These are phyloP conservation scores for Lepeophtheirus salmonis DNA, from an alignment of 1,140 invertebrate genomes.

Conservation along the genomic window DNA sequence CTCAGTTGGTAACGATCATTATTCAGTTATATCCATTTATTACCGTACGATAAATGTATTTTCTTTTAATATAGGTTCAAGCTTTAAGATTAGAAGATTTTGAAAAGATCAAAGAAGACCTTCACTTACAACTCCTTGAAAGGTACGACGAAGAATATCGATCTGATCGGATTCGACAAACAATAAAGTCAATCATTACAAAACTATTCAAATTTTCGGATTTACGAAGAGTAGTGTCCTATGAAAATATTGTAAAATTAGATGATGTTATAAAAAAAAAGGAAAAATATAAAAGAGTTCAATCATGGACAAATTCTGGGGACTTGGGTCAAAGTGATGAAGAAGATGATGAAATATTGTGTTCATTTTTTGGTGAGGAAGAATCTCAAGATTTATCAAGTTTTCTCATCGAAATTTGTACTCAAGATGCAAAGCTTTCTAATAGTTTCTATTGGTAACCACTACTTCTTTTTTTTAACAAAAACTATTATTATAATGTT, in stretches of 20 bases:
- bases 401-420: conserved; percentile 4
- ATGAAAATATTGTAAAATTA: not conserved
- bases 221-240: not conserved
- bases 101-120: conserved; percentile 10
- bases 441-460: not conserved
- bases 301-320: not conserved
- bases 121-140: conserved; percentile 8
- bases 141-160: not conserved
- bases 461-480: not conserved
- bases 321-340: not conserved
- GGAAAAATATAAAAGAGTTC: not conserved
- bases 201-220: not conserved
- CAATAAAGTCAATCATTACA: not conserved
- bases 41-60: not conserved
- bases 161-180: not conserved
- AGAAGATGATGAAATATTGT: not conserved
- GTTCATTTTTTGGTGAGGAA: not conserved
- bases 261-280: not conserved
- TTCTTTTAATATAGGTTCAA: conserved; percentile 6
- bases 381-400: not conserved
- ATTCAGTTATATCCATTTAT: not conserved
- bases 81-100: not conserved
- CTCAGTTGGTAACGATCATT: not conserved
- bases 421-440: not conserved
- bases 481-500: not conserved